A percentile compares a stretch with the other conserved stretches of the same genome.
Conservation (phyloP, 2,797 vertebrate genomes). For the Acanthornis magna region DNA sequence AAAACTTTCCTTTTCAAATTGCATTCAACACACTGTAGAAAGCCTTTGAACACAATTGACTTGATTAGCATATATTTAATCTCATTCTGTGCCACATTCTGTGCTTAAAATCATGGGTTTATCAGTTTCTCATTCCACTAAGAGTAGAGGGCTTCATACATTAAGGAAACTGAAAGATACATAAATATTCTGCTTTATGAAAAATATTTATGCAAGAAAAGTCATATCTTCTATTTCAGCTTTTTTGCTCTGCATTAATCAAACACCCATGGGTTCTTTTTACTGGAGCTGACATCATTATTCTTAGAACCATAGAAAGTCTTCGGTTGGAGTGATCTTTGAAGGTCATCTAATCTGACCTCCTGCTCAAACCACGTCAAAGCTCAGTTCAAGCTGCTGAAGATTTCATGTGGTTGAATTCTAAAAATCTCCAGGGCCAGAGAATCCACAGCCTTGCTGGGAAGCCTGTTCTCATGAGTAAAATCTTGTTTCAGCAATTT, state of each 20-base stretch:
- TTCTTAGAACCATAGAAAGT: neutral
- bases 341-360: neutral
- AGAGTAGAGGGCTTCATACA: neutral
- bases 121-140: neutral
- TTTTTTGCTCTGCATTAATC: neutral
- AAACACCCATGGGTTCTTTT: neutral
- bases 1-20: neutral
- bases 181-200: neutral
- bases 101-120: neutral
- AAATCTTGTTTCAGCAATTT: neutral
- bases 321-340: neutral
- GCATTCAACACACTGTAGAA: neutral
- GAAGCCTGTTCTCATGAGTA: neutral
- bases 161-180: neutral
- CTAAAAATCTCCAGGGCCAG: neutral
- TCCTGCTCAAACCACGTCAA: neutral
- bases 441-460: neutral
- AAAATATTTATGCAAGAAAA: neutral
- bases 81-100: neutral
- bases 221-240: neutral
- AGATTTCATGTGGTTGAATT: neutral
- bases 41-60: neutral
- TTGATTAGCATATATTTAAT: neutral
- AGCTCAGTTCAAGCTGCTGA: neutral
- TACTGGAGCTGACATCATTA: neutral